Evolutionary conservation across 1,140 invertebrate species (phyloP).

Genomic region (Trachymyrmex septentrionalis): DNA sequence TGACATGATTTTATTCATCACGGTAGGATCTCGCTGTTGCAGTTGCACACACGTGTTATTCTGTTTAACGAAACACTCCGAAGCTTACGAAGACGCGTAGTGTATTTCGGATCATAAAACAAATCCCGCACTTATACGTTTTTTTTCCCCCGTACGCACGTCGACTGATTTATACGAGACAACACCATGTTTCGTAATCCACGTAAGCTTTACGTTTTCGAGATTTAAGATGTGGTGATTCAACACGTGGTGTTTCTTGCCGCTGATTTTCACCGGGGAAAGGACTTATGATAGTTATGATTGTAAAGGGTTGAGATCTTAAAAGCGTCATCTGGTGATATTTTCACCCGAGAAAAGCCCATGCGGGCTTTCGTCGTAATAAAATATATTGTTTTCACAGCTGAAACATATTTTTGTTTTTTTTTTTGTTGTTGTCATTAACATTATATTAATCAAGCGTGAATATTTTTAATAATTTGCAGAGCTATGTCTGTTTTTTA

Average conservation of each 20-base stretch:
- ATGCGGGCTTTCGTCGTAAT: neutral
- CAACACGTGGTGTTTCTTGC: slow-evolving; percentile 61
- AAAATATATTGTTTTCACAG: slow-evolving; percentile 40
- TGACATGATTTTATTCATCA: neutral
- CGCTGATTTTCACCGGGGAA: neutral
- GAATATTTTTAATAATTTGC: slow-evolving; percentile 11
- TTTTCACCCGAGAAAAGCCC: slow-evolving; percentile 3
- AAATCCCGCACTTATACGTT: slow-evolving; percentile 49
- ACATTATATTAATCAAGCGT: neutral
- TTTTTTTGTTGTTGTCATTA: neutral
- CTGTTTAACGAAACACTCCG: slow-evolving; percentile 58
- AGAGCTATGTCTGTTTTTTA: neutral
- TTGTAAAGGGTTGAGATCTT: slow-evolving; percentile 30
- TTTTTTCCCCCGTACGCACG: slow-evolving; percentile 17
- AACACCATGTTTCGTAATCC: slow-evolving; percentile 53
- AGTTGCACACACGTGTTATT: slow-evolving; percentile 57
- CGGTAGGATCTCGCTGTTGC: neutral
- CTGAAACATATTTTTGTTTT: slow-evolving; percentile 11
- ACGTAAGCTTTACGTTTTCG: slow-evolving; percentile 63
- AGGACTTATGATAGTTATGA: neutral
- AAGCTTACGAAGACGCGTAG: neutral
- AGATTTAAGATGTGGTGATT: neutral
- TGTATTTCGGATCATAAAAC: slow-evolving; percentile 54
- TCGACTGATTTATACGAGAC: slow-evolving; percentile 68
- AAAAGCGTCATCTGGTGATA: slow-evolving; percentile 34